Percentiles rank a stretch among this genome's conserved stretches.
phyloP scores from a whole-genome alignment of 2,797 vertebrate species.

The Simalia tracyae region DNA sequence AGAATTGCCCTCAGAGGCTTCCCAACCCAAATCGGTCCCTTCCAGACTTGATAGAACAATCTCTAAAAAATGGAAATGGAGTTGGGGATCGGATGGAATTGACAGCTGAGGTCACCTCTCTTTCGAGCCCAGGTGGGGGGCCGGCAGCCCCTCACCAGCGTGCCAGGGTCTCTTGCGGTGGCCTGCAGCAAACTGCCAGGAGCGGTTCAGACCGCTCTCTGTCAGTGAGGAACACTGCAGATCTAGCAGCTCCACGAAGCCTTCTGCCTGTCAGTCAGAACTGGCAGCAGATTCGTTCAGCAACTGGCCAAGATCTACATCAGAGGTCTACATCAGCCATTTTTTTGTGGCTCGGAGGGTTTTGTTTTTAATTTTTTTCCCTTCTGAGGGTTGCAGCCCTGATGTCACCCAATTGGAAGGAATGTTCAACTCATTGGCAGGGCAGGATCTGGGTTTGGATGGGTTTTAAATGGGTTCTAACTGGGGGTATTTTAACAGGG shows the following conservation, averaged over 20 bases:
- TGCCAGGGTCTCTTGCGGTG: not conserved
- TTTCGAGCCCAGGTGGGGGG: not conserved
- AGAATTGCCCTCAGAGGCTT: not conserved
- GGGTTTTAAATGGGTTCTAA: not conserved
- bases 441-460: not conserved
- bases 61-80: not conserved
- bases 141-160: not conserved
- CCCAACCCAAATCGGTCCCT: not conserved
- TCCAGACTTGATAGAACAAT: not conserved
- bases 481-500: not conserved
- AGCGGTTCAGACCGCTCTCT: not conserved
- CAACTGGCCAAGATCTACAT: not conserved
- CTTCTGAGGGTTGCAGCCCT: not conserved
- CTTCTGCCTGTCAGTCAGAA: slow-evolving; percentile 7
- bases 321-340: not conserved
- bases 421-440: not conserved
- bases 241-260: not conserved
- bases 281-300: slow-evolving; percentile 22
- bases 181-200: not conserved
- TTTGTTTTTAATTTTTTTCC: not conserved
- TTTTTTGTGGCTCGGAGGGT: not conserved
- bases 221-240: not conserved
- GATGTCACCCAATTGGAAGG: not conserved
- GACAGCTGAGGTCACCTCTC: not conserved
- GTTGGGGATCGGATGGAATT: not conserved